phyloP scores from a whole-genome alignment of 1,140 invertebrate species.

The Nebria ingens region DNA sequence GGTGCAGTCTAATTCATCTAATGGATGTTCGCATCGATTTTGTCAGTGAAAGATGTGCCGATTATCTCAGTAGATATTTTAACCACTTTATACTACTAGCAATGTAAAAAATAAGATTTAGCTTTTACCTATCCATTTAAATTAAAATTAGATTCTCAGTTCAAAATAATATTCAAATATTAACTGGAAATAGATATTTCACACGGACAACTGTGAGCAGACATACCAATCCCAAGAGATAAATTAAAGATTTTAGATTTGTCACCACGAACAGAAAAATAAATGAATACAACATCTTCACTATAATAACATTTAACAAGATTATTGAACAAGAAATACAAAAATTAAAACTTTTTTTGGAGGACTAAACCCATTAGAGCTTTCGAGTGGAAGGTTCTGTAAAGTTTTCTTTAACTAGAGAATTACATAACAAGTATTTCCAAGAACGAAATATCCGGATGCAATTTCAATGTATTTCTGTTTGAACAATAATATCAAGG shows the following conservation, averaged over 20 bases:
- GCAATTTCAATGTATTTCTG: background rate
- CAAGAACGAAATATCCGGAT: background rate
- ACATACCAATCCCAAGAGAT: no score
- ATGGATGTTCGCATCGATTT: background rate
- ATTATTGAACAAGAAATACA: background rate
- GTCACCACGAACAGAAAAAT: background rate
- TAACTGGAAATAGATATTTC: no score
- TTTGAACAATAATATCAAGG: background rate
- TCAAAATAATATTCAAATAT: no score
- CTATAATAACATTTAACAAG: background rate
- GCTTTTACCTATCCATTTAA: no score
- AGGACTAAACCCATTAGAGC: background rate
- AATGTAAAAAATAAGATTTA: background rate
- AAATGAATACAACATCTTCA: background rate
- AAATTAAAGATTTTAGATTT: no score
- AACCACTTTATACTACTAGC: background rate
- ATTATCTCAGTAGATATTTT: background rate
- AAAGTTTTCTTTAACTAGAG: background rate
- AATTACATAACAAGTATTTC: background rate
- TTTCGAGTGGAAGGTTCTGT: background rate
- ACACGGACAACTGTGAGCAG: no score
- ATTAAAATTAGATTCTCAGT: no score
- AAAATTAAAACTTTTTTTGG: background rate
- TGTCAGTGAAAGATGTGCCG: constrained; percentile 4
- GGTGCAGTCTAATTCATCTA: constrained; percentile 4